Conservation (phyloP, 2,113 vertebrate genomes). For the Cacatua alba region DNA sequence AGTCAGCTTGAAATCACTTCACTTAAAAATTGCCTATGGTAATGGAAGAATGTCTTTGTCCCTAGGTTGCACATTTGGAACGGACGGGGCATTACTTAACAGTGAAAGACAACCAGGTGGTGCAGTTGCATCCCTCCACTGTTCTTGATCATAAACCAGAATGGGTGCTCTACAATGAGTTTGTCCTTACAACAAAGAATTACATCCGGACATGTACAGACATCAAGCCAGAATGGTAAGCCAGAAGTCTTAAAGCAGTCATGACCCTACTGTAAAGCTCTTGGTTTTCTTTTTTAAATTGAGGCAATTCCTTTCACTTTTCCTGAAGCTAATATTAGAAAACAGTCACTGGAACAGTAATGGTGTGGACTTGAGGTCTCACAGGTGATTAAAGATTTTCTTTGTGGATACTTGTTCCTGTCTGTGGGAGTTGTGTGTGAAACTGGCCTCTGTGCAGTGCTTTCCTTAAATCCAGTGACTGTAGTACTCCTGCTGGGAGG, state of each 20-base stretch:
- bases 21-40: not conserved
- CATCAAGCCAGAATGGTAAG: conserved; percentile 96
- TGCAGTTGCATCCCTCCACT: conserved; percentile 95
- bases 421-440: not conserved
- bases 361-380: not conserved
- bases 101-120: conserved; percentile 97
- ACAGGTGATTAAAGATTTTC: not conserved
- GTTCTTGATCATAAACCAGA: conserved; percentile 97
- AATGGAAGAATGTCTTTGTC: not conserved
- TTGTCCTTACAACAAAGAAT: conserved; percentile 97
- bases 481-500: not conserved
- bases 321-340: not conserved
- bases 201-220: conserved; percentile 97
- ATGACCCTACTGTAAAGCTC: not conserved
- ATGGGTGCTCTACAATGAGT: conserved; percentile 98
- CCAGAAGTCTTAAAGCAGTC: not conserved
- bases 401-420: not conserved
- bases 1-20: not conserved
- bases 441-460: not conserved
- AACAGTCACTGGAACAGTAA: not conserved
- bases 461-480: not conserved
- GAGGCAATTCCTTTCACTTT: not conserved
- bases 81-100: conserved; percentile 95
- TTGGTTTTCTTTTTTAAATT: not conserved
- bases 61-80: conserved; percentile 93